Evolutionary conservation across 2,888 invertebrate genomes (phyloP), one percentile per base, ranked within the genome.

Genomic region (Mystacides longicornis): DNA sequence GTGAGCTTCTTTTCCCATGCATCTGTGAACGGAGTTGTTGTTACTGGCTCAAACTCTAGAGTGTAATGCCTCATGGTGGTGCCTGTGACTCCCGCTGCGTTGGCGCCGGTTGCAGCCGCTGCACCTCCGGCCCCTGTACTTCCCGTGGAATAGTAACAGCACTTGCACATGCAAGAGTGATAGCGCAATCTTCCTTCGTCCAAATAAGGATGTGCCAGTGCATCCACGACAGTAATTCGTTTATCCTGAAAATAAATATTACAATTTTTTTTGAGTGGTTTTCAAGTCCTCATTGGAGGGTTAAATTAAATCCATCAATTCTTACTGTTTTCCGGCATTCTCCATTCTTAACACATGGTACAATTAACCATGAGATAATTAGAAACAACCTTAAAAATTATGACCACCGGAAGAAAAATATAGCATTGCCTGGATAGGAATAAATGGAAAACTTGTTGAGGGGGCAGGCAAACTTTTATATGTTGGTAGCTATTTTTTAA

Each of bases 121-220:
- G 54, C 58, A 22, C 74, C 72, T 22, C 73, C 71, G 51, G 71
- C 71, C 9, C 46, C 45, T n/a, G 46, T 43, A 50, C 85, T 83
- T 55, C 83, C 80, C 57, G 81, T 81, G 61, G 85, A 84, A 55
- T 88, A 87, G 73, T 89, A 93, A 77, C 99, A 99, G 69, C 99
- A 99, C 71, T 90, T 90, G 81, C 99, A 99, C 99, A 99, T 99
- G 75, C 99, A 99, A 61, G 97, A 98, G 78, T 99, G 99, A 80
- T 97, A 99, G 67, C 99, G 86, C 67, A 99, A 82, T 63, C 99
- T 85, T 23, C 98, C 99, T 72, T 99, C 99, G 69, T 97, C 97
- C 63, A 99, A 78, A 77, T 98, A 99, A 5, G 96, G 95, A 78
- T 98, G 98, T 54, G 93, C 89, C 64, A 99, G 80, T 27, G 98